Conservation (phyloP, 2,888 invertebrate species). For the Candidula unifasciata region DNA sequence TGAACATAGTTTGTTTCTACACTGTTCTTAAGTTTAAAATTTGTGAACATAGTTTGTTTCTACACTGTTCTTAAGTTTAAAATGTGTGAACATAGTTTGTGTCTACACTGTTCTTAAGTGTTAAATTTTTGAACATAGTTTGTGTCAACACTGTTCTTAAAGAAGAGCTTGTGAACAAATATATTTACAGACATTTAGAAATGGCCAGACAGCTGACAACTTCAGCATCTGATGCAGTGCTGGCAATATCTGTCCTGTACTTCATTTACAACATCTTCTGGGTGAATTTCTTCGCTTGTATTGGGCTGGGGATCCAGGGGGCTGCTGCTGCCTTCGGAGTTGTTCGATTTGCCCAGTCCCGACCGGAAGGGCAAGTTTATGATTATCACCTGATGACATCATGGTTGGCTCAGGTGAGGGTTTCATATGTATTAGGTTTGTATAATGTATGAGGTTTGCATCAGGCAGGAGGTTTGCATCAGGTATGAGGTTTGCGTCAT, state of each 20-base stretch:
- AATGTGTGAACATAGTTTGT: too few species aligned
- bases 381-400: slow-evolving; percentile 52
- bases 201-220: slow-evolving; percentile 70
- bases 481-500: too few species aligned
- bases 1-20: too few species aligned
- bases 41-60: too few species aligned
- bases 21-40: too few species aligned
- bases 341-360: slow-evolving; percentile 63
- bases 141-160: neutral
- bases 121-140: too few species aligned
- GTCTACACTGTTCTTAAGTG: too few species aligned
- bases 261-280: slow-evolving; percentile 60
- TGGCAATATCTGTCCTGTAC: slow-evolving; percentile 67
- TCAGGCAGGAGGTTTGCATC: too few species aligned
- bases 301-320: slow-evolving; percentile 68
- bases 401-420: slow-evolving; percentile 50
- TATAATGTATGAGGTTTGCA: too few species aligned
- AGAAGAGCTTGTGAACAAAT: neutral
- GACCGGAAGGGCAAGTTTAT: slow-evolving; percentile 57
- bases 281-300: slow-evolving; percentile 59
- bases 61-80: too few species aligned
- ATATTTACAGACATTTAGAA: neutral
- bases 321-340: slow-evolving; percentile 71
- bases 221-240: slow-evolving; percentile 69
- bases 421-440: neutral